These are phyloP conservation scores for Sebastes steindachneri DNA, from an alignment of 2,797 vertebrate genomes.

Conservation along the genomic window DNA sequence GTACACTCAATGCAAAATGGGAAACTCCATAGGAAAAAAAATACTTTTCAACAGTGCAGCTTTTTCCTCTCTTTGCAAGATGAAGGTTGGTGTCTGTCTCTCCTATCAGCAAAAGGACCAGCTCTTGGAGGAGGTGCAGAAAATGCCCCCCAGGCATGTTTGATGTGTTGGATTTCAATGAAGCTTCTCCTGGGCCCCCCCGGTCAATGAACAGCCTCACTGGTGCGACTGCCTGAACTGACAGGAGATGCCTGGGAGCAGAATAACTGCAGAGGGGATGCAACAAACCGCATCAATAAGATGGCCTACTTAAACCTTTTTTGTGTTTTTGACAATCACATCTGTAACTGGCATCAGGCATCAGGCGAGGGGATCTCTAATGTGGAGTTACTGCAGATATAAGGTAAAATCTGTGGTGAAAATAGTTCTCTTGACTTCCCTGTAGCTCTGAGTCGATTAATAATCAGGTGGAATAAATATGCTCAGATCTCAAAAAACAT, in stretches of 20 bases:
- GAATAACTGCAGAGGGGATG: constrained; percentile 38
- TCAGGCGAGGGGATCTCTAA: background rate
- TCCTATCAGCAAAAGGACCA: constrained; percentile 38
- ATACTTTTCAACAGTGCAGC: background rate
- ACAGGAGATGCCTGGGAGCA: constrained; percentile 60
- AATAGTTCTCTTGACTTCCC: background rate
- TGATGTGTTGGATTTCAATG: constrained; percentile 68
- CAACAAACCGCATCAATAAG: constrained; percentile 38
- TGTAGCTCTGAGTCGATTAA: background rate
- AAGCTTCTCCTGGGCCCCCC: constrained; percentile 45
- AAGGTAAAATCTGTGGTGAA: background rate
- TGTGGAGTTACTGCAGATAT: background rate
- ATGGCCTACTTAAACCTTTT: constrained; percentile 38
- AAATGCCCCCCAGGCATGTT: constrained; percentile 59
- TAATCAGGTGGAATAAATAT: background rate
- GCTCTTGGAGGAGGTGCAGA: constrained; percentile 43
- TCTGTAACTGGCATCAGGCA: constrained; percentile 2
- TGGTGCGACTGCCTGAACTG: constrained; percentile 39
- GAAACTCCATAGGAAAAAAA: background rate
- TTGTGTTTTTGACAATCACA: constrained; percentile 25
- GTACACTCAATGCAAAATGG: background rate
- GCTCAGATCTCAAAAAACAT: background rate
- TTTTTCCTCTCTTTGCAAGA: constrained; percentile 18
- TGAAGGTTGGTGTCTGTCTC: constrained; percentile 17
- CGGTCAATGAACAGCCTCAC: constrained; percentile 43